A percentile compares a stretch with the other conserved stretches of the same genome.
Evolutionary conservation across 2,888 invertebrate species (phyloP).

Genomic region (Clivina fossor): DNA sequence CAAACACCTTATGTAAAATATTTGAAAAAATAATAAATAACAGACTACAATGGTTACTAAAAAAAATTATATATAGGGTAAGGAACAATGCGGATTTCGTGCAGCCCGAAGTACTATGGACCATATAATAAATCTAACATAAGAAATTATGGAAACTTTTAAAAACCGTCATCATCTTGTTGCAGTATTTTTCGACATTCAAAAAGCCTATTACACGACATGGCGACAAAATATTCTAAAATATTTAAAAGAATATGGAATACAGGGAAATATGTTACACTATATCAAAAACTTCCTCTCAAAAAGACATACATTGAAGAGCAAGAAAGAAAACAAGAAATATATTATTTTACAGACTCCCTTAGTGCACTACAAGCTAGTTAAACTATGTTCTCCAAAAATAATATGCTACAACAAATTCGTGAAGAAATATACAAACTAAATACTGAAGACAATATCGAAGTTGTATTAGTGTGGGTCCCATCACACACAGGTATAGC

Average conservation of each 20-base stretch:
- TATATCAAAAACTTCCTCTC: slow-evolving; percentile 21
- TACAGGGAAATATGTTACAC: slow-evolving; percentile 21
- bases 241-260: slow-evolving; percentile 9
- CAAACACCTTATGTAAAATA: slow-evolving; percentile 3
- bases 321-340: no score
- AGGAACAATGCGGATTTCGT: slow-evolving; percentile 13
- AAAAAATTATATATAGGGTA: slow-evolving; percentile 2
- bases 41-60: slow-evolving; percentile 18
- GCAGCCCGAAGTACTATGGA: slow-evolving; percentile 4
- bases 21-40: slow-evolving; percentile 16
- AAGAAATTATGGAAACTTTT: neutral
- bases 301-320: no score
- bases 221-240: slow-evolving; percentile 17
- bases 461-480: no score
- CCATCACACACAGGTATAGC: no score
- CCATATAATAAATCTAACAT: slow-evolving; percentile 11
- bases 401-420: no score
- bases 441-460: no score
- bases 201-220: slow-evolving; percentile 3
- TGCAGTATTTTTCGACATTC: slow-evolving; percentile 4
- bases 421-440: no score
- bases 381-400: no score
- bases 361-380: no score
- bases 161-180: neutral
- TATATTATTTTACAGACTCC: no score